Evolutionary conservation across 30 jellyfish, hydroid and myxozoan species (phyloP).

Genomic region (Pelagia noctiluca): DNA sequence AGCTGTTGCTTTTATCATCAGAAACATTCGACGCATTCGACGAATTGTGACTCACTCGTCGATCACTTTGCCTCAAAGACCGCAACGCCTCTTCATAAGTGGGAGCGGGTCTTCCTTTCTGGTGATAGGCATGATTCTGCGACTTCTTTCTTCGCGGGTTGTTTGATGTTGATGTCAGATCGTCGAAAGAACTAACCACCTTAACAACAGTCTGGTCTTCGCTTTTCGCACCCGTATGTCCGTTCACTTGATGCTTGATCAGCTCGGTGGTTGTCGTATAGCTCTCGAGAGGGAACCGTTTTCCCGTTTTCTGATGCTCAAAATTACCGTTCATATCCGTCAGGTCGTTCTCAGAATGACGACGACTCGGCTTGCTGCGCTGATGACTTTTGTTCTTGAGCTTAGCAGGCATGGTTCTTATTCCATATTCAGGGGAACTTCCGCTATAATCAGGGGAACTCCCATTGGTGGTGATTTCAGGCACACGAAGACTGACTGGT

Average conservation of each 20-base stretch:
- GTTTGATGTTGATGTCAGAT: constrained; percentile 17
- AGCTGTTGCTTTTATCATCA: constrained; percentile 26
- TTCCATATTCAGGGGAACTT: constrained; percentile 4
- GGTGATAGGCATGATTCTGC: constrained; percentile 52
- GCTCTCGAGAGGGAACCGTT: constrained; percentile 81
- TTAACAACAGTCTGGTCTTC: constrained; percentile 38
- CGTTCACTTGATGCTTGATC: constrained; percentile 70
- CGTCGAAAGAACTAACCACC: constrained; percentile 35
- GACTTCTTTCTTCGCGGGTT: constrained; percentile 46
- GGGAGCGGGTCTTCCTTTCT: constrained; percentile 75
- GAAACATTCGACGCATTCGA: constrained; percentile 38
- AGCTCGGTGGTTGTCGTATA: constrained; percentile 97
- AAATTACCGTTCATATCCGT: constrained; percentile 77
- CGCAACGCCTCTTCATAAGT: constrained; percentile 70
- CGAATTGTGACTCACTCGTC: neutral
- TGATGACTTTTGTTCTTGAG: constrained; percentile 23
- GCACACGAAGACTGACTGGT: constrained; percentile 39
- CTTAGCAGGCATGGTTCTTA: neutral
- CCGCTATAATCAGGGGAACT: constrained; percentile 16
- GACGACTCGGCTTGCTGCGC: constrained; percentile 50
- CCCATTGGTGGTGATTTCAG: constrained; percentile 31
- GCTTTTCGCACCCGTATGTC: constrained; percentile 22
- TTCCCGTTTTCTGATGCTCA: constrained; percentile 58
- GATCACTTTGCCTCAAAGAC: constrained; percentile 37
- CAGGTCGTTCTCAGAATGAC: constrained; percentile 84